These are phyloP conservation scores for Heliconius aoede DNA, from an alignment of 2,888 invertebrate species.

Conservation along the genomic window DNA sequence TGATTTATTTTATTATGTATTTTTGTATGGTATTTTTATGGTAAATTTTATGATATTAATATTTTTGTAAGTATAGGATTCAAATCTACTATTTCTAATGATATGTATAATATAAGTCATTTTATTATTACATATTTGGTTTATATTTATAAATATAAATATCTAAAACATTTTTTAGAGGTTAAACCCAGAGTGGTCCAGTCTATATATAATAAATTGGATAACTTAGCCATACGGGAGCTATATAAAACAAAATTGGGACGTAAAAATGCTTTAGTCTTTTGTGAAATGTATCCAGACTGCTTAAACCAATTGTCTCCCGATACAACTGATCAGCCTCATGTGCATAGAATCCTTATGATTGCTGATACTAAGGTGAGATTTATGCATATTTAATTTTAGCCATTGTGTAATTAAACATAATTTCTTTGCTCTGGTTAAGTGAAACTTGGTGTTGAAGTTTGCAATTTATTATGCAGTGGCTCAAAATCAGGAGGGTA, in stretches of 20 bases:
- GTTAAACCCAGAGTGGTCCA: conserved; percentile 83
- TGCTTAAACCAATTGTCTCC: conserved; percentile 83
- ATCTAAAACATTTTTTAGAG: conserved; percentile 65
- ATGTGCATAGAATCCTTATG: conserved; percentile 84
- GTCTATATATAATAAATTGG: conserved; percentile 83
- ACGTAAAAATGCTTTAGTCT: conserved; percentile 84
- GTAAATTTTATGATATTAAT: too few relatives aligned
- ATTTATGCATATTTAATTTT: conserved; percentile 25
- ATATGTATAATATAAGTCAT: background rate
- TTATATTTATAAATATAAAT: background rate
- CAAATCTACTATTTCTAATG: background rate
- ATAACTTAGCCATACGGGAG: conserved; percentile 75
- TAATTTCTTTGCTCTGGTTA: background rate
- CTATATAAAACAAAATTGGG: conserved; percentile 80
- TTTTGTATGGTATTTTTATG: too few relatives aligned
- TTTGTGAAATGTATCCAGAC: conserved; percentile 86
- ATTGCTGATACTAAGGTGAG: conserved; percentile 86
- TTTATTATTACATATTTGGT: background rate
- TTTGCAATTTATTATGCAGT: too few relatives aligned
- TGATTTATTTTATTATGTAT: background rate
- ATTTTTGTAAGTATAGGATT: background rate
- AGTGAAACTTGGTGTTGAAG: too few relatives aligned
- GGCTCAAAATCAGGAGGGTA: too few relatives aligned
- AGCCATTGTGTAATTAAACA: background rate
- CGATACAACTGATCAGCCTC: conserved; percentile 81